Evolutionary conservation across 2,797 vertebrate genomes (phyloP), one percentile per base, ranked within the genome.

Genomic region (Hirundo rustica): DNA sequence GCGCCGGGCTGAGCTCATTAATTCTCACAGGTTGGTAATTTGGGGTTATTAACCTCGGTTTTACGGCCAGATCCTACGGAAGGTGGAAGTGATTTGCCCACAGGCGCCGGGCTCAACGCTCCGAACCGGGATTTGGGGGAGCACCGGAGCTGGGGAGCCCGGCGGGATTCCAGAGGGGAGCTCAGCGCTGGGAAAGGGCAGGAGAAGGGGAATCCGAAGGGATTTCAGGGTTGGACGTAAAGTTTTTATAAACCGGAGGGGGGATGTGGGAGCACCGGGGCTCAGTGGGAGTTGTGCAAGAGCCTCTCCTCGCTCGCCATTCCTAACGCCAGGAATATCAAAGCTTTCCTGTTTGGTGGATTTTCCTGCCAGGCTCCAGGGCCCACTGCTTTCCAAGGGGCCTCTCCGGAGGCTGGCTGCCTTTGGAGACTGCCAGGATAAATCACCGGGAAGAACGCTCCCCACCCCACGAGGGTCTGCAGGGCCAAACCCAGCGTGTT

Each of bases 21-120:
- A 94, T 88, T 36, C 95, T 92, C 93, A 68, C 95, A 80, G 96
- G 91, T 96, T 48, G 93, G 89, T 95, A 96, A 97, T 95, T 97
- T 89, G 92, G 93, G 85, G 86, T 96, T 85, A 87, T 75, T 79
- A 95, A 72, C 81, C 73, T 89, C 89, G 85, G 55, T 96, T 96
- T 96, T 95, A 95, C 77, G 85, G 85, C 91, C 90, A 87, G 81
- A 72, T 89, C 88, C 94, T 64, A 48, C 51, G 25, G 93, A 96
- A 96, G 85, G 67, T 68, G 80, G 83, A 93, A 95, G 84, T 83
- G 89, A 93, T 44, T 60, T 64, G 53, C 82, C 96, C 91, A 86
- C 71, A 74, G 93, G 66, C 53, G 42, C 79, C 40, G 67, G 67
- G 55, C 92, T 88, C 94, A 20, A n/a, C 0, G 5, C 48, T 45